Evolutionary conservation across 1,140 invertebrate species (phyloP).

Genomic region (Drosophila takahashii): DNA sequence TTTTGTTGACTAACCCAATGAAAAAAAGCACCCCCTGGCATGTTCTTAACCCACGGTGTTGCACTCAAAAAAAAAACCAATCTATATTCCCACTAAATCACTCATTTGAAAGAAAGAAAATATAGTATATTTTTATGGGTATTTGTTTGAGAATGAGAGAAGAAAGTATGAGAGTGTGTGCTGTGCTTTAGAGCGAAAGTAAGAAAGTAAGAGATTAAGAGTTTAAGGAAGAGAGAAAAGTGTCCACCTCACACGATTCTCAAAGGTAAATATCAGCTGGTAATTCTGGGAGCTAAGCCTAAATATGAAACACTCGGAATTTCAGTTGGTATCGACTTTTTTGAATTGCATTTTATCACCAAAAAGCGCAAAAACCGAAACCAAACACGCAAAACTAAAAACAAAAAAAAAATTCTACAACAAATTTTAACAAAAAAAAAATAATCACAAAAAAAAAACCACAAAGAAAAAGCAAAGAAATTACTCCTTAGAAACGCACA

Average conservation of each 20-base stretch:
- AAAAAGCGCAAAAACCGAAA: slow-evolving; percentile 40
- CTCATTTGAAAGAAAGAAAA: slow-evolving; percentile 12
- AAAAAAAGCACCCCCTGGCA: slow-evolving; percentile 16
- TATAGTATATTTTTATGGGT: not conserved
- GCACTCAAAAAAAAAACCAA: slow-evolving; percentile 1
- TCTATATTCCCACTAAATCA: slow-evolving; percentile 19
- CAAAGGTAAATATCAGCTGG: slow-evolving; percentile 97
- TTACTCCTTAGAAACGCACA: slow-evolving; percentile 24
- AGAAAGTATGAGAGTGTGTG: slow-evolving; percentile 1
- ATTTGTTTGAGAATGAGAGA: not conserved
- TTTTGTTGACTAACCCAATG: slow-evolving; percentile 48
- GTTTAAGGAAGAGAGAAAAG: slow-evolving; percentile 12
- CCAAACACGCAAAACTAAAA: slow-evolving; percentile 14
- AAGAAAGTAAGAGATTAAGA: slow-evolving; percentile 3
- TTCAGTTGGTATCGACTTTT: slow-evolving; percentile 91
- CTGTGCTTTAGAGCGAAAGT: slow-evolving; percentile 3
- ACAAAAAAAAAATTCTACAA: slow-evolving; percentile 13
- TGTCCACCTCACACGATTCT: slow-evolving; percentile 79
- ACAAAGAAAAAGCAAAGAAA: slow-evolving; percentile 1
- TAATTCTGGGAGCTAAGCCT: slow-evolving; percentile 92
- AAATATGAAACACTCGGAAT: slow-evolving; percentile 88
- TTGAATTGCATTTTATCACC: slow-evolving; percentile 81
- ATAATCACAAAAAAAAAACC: slow-evolving; percentile 5
- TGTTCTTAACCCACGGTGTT: slow-evolving; percentile 50
- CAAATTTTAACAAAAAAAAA: slow-evolving; percentile 1